Evolutionary conservation across 2,113 vertebrate genomes (phyloP).

Genomic region (human): DNA sequence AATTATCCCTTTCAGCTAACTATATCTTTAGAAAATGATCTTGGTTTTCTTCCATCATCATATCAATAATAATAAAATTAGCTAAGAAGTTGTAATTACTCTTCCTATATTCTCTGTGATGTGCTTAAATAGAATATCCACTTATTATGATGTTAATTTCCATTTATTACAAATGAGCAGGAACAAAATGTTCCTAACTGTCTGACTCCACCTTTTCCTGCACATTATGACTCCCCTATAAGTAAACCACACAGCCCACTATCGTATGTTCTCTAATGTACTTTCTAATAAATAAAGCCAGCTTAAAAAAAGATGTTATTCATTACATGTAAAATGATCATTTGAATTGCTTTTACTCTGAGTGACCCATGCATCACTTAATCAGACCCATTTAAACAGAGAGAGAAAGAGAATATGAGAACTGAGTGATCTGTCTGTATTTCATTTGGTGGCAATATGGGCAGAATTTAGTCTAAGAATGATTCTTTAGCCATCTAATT

Average conservation of each 20-base stretch:
- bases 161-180: conserved; percentile 24
- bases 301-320: conserved; percentile 44
- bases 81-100: conserved; percentile 54
- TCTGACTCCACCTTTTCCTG: neutral
- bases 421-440: neutral
- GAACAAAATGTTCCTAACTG: neutral
- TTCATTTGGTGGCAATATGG: neutral
- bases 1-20: conserved; percentile 39
- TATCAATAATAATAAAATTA: conserved; percentile 58
- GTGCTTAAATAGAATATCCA: conserved; percentile 14
- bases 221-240: neutral
- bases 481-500: neutral
- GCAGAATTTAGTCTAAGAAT: neutral
- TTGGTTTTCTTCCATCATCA: conserved; percentile 16
- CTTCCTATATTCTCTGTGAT: conserved; percentile 25
- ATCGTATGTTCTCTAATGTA: neutral
- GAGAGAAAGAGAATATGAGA: neutral
- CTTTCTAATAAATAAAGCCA: conserved; percentile 35
- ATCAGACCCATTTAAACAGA: conserved; percentile 25
- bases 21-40: conserved; percentile 40
- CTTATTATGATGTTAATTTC: conserved; percentile 46
- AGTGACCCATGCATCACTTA: conserved; percentile 8
- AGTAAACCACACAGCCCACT: neutral
- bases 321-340: conserved; percentile 68
- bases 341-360: conserved; percentile 50